Conservation (phyloP, 2,888 invertebrate species). For the Tholera decimalis region DNA sequence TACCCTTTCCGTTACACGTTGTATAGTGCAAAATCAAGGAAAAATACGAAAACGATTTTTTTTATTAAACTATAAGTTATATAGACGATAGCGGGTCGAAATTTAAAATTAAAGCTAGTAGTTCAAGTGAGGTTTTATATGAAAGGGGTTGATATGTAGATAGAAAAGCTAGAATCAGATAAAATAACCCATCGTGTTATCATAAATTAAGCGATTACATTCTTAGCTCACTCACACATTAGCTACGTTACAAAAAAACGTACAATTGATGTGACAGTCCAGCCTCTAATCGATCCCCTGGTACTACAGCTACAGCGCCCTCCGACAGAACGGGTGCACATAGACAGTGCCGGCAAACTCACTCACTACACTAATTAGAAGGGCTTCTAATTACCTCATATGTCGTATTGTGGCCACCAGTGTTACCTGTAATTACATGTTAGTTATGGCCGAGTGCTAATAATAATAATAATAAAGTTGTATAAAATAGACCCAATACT, state of each 20-base stretch:
- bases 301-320: not conserved
- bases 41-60: too few species aligned
- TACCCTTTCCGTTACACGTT: too few species aligned
- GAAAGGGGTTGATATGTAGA: too few species aligned
- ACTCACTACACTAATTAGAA: conserved; percentile 8
- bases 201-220: not conserved
- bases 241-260: not conserved
- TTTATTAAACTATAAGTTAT: too few species aligned
- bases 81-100: too few species aligned
- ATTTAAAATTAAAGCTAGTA: too few species aligned
- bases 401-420: not conserved
- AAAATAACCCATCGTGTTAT: not conserved
- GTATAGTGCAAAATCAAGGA: too few species aligned
- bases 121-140: too few species aligned
- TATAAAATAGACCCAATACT: too few species aligned
- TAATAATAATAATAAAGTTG: too few species aligned
- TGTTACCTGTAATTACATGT: not conserved
- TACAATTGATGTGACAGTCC: not conserved
- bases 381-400: not conserved
- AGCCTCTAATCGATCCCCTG: conserved; percentile 3
- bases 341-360: conserved; percentile 3
- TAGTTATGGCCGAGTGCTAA: not conserved
- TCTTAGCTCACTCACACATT: not conserved
- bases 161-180: too few species aligned
- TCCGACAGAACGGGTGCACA: conserved; percentile 1